Percentiles rank a stretch among this genome's conserved stretches.
Evolutionary conservation across 2,888 invertebrate species (phyloP).

Genomic region (Coelopa pilipes): DNA sequence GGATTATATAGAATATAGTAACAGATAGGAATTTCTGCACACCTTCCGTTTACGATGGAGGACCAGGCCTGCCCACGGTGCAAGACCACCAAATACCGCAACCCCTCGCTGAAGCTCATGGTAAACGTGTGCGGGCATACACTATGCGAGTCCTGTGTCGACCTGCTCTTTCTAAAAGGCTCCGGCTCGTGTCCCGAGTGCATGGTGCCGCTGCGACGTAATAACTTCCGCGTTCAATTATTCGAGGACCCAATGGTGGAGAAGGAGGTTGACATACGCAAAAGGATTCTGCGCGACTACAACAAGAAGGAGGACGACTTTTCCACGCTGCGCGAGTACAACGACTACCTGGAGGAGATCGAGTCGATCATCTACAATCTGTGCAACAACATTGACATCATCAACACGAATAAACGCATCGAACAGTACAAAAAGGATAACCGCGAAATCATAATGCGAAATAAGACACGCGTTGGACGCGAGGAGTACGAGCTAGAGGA

Average conservation of each 20-base stretch:
- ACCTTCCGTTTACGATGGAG: conserved; percentile 53
- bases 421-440: conserved; percentile 93
- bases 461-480: conserved; percentile 78
- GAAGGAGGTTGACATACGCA: conserved; percentile 96
- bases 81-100: conserved; percentile 96
- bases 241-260: conserved; percentile 97
- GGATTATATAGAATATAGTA: background rate
- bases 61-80: conserved; percentile 83
- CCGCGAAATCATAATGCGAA: conserved; percentile 83
- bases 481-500: conserved; percentile 90
- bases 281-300: conserved; percentile 87
- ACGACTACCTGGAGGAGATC: conserved; percentile 96
- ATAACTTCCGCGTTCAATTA: conserved; percentile 91
- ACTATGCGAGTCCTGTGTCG: conserved; percentile 97
- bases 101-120: conserved; percentile 95
- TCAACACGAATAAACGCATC: conserved; percentile 88
- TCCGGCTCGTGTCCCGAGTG: conserved; percentile 97
- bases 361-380: conserved; percentile 93
- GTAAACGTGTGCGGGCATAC: conserved; percentile 99
- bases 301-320: conserved; percentile 98
- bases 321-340: conserved; percentile 81
- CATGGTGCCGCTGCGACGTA: conserved; percentile 84
- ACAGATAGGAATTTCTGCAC: background rate
- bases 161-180: conserved; percentile 94
- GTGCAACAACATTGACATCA: conserved; percentile 87